Conservation (phyloP, 2,113 vertebrate species). For the Gobio gobio region DNA sequence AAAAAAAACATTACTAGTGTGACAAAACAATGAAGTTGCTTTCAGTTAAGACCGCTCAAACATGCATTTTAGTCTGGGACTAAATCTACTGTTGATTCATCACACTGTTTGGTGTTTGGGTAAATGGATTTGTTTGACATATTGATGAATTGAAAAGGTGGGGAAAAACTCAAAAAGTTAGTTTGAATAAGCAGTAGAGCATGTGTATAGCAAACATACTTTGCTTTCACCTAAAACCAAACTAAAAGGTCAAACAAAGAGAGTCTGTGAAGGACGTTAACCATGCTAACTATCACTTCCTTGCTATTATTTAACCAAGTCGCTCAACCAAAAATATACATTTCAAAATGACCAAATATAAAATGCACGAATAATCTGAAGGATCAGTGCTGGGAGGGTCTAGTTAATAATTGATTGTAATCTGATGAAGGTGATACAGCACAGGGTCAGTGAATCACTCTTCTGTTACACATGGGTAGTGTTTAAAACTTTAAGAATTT, state of each 20-base stretch:
- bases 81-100: background rate
- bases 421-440: conserved; percentile 15
- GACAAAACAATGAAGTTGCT: too few relatives aligned
- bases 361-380: background rate
- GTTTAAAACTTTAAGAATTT: background rate
- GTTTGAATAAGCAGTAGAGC: conserved; percentile 7
- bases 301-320: conserved; percentile 4
- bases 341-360: conserved; percentile 8
- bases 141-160: background rate
- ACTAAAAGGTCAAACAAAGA: conserved; percentile 8
- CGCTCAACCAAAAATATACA: background rate
- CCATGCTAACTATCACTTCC: background rate
- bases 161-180: background rate
- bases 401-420: conserved; percentile 34
- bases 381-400: background rate
- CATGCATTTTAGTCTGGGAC: too few relatives aligned
- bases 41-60: too few relatives aligned
- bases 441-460: conserved; percentile 12
- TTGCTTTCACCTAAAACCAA: conserved; percentile 31
- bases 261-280: background rate
- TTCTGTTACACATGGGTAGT: background rate
- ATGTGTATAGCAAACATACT: conserved; percentile 35
- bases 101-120: conserved; percentile 8
- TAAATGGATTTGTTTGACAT: background rate
- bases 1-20: too few relatives aligned